Base-by-base conservation (phyloP, 2,113 vertebrate species). In the Hemibagrus wyckioides region DNA sequence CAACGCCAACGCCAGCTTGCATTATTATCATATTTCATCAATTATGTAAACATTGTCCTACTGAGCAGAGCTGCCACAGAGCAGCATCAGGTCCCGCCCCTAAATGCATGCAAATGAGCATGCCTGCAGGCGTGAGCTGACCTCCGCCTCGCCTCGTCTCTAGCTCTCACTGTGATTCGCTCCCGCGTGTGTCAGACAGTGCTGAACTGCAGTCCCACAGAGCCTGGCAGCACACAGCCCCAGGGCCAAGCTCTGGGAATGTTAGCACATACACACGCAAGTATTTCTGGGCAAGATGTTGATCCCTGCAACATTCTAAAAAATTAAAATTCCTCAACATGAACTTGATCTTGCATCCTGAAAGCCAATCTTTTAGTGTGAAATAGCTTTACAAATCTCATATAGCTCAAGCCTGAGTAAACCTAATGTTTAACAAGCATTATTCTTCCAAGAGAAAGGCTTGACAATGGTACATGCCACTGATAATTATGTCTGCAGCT, bases 11-110 rank as follows among this genome's bases (percentile, higher is more conserved):
- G 90, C 93, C 93, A 94, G 93, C 92, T 93, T 95, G 95, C 92
- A 91, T 94, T 93, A 95, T 96, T 96, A 95, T 94, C 94, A 95
- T 94, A 94, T 94, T 92, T 96, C 94, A 96, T 96, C 94, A 96
- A 95, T 95, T 94, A 95, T 95, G 95, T 94, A 95, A 95, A 95
- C 93, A 89, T 75, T 36, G 82, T 88, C 87, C 85, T 89, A 85
- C 90, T 91, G 90, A 84, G 90, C 83, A 80, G 44, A 84, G 67
- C 85, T 75, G 83, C 86, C 88, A 86, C 88, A 50, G 90, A 90
- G 89, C 87, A 91, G 86, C 85, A 80, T 85, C 84, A 81, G 87
- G 88, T 89, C 87, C 89, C 89, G 91, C 91, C 89, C 88, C 90
- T 90, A 93, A 93, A 94, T 87, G 91, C 91, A 93, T 93, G 92